Evolutionary conservation across 2,888 invertebrate species (phyloP), one percentile per base, ranked within the genome.

Genomic region (Linnaemya tessellans): DNA sequence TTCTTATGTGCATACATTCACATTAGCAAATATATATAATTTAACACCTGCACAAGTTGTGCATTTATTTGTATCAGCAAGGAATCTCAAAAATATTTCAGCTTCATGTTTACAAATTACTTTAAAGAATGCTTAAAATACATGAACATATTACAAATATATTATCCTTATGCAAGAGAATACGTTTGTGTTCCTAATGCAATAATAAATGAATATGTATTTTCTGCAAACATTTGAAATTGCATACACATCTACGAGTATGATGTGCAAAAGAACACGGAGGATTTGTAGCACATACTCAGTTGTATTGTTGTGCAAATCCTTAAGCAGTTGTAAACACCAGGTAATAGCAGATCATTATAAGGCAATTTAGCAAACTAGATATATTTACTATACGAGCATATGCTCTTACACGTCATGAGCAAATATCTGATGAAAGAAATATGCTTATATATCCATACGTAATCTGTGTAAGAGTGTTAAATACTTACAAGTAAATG

Each of bases 31-130:
- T 51, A 22, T 51, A 0, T 3, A 1, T 18, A 11, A 22, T 11
- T 20, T 9, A 8, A 51, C 13, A 54, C 46, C 46, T n/a, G 8
- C 4, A 22, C 25, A 25, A 25, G 4, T 13, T 30, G 7, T 25
- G 56, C 25, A 56, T 25, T 49, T 49, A 18, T 35, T 10, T 13
- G 30, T 35, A 10, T 13, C 65, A 30, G 20, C 11, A 70, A 64
- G 20, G 13, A 35, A 71, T 71, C 30, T 54, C 13, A 71, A 64
- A 71, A 30, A 22, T 20, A 64, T 71, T 64, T 71, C 64, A 56
- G 64, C 43, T 56, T 41, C 60, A 65, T 71, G 71, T 65, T 80
- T 46, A 71, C 80, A 71, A 71, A 80, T 80, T 46, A 56, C 64
- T 43, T 56, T 22, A 62, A 80, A 64, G 71, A 56, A 71, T 71